Base-by-base conservation (phyloP, 2,797 vertebrate genomes). In the Florisuga fusca region DNA sequence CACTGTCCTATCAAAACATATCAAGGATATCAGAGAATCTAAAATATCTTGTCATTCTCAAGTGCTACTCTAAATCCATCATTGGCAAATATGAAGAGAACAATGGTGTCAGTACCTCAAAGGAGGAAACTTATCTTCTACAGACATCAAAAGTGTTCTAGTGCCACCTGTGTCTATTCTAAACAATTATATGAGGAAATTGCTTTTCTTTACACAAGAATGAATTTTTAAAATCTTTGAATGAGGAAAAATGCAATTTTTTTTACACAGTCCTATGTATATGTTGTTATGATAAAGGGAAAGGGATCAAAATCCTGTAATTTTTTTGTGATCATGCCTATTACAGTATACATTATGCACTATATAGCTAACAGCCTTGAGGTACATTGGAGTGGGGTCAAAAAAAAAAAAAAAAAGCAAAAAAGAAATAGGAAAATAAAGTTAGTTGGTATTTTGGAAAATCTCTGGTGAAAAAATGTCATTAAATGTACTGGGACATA, bases 391-490 rank as follows among this genome's bases (percentile, higher is more conserved):
- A 59, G 23, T n/a, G 6, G 9, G 26, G 9, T 15, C 7, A 21
- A 26, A 15, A 1, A 33, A 6, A 8, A 4, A 26, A 29, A 17
- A 20, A 8, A 26, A 5, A 26, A 6, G 2, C 6, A 21, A 17
- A 53, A 53, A 6, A 53, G 26, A 53, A 17, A 53, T 9, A 2
- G 1, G 12, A 25, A 51, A 23, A 2, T 15, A 1, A 18, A 2
- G 23, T 6, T 3, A 22, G 2, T 21, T 13, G 8, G 4, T 48
- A 48, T 8, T 41, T 64, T 22, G 62, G 36, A 77, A 78, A 68
- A 41, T n/a, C 7, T 54, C 22, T 58, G 26, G 22, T 58, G 34
- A 50, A 57, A 72, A 58, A 34, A 36, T 11, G 2, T 41, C 54
- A 57, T 55, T 51, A 79, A 83, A 75, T 10, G 4, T 22, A 67